A percentile compares a stretch with the other conserved stretches of the same genome.
Conservation (phyloP, 2,113 vertebrate genomes). For the Oncorhynchus gorbuscha region DNA sequence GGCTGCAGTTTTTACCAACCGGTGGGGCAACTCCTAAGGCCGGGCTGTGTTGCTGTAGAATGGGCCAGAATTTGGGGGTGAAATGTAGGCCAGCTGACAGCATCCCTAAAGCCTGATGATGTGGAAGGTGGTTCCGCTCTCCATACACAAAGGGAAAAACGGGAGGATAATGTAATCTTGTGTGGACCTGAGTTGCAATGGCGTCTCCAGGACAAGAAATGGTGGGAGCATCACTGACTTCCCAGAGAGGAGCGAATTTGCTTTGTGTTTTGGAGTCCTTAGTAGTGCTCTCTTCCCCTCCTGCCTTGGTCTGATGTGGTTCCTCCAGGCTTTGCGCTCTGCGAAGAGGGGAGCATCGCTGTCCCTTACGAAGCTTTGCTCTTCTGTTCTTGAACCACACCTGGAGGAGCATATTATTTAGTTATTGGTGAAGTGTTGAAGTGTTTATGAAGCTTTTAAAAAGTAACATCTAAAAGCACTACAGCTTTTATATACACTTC, state of each 20-base stretch:
- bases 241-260: slow-evolving; percentile 26
- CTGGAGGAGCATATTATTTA: slow-evolving; percentile 44
- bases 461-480: too few species aligned
- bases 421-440: background rate
- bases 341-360: slow-evolving; percentile 51
- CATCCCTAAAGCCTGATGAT: slow-evolving; percentile 55
- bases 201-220: slow-evolving; percentile 34
- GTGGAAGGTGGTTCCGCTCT: slow-evolving; percentile 51
- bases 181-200: slow-evolving; percentile 24
- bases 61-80: slow-evolving; percentile 63
- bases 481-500: too few species aligned
- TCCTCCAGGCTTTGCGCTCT: slow-evolving; percentile 46
- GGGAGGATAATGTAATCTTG: slow-evolving; percentile 46
- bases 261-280: slow-evolving; percentile 26
- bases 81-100: slow-evolving; percentile 58
- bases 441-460: background rate
- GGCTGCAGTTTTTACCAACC: slow-evolving; percentile 54
- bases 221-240: slow-evolving; percentile 21
- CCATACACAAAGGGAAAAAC: slow-evolving; percentile 51
- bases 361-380: slow-evolving; percentile 81
- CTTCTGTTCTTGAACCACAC: slow-evolving; percentile 86
- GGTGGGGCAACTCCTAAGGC: slow-evolving; percentile 32
- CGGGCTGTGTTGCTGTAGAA: slow-evolving; percentile 60
- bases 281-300: slow-evolving; percentile 26
- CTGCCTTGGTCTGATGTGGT: slow-evolving; percentile 6